Evolutionary conservation across 2,113 vertebrate genomes (phyloP).

Genomic region (Physeter macrocephalus): DNA sequence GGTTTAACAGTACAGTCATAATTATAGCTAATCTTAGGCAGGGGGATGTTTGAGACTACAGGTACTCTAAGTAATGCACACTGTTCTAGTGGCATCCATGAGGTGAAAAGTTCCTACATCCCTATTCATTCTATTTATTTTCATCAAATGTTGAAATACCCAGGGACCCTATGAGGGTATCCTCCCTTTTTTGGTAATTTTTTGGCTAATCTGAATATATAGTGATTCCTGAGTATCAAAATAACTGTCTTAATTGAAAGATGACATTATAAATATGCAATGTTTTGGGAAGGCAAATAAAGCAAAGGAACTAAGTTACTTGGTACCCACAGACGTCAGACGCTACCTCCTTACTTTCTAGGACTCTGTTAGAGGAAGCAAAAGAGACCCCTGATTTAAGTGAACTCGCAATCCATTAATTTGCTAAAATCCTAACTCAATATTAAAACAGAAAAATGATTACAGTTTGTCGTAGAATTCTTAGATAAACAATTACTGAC

Average conservation of each 20-base stretch:
- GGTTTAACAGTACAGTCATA: neutral
- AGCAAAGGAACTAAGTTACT: neutral
- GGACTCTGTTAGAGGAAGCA: neutral
- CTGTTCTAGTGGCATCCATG: neutral
- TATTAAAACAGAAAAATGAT: neutral
- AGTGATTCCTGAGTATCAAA: neutral
- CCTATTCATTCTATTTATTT: neutral
- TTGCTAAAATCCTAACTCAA: neutral
- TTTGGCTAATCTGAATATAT: neutral
- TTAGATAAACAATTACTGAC: neutral
- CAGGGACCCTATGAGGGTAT: accelerated
- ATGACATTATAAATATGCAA: neutral
- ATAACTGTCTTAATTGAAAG: neutral
- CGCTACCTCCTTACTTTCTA: neutral
- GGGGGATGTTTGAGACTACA: neutral
- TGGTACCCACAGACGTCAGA: neutral
- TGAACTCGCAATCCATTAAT: neutral
- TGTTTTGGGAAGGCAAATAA: neutral
- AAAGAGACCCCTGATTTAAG: neutral
- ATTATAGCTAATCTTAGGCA: neutral
- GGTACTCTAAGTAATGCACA: neutral
- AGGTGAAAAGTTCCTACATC: neutral
- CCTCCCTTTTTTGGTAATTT: neutral
- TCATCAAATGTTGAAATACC: neutral
- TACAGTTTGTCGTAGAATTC: neutral